Base-by-base conservation (phyloP, 2,888 invertebrate genomes). In the Osmoderma eremita region DNA sequence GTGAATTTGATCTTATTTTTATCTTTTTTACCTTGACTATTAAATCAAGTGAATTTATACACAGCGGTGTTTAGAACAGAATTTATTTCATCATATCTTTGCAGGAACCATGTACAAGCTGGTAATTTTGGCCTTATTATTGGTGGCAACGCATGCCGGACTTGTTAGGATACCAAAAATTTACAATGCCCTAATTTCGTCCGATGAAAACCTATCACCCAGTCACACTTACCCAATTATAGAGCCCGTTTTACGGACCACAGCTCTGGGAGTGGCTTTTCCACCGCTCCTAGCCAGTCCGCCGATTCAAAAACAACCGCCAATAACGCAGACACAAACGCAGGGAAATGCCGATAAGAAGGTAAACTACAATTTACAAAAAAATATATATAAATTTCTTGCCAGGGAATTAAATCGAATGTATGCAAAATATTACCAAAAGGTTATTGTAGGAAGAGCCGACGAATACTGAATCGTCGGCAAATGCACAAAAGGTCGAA, bases 101-200 rank as follows among this genome's bases (percentile, higher is more conserved):
- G 42, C 51, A 72, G 70, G 45, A 54, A 73, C 66, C 72, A 74
- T 74, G 74, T 58, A 68, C 69, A 73, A 70, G 70, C 72, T 74
- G 67, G 69, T 73, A 36, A 67, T 74, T 51, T 56, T 72, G 53
- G 36, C 68, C 12, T 42, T 69, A 22, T 42, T 73, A 12, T 30
- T 71, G n/a, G 58, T 83, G 17, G 53, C 82, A 1, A 74, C 77
- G 18, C 74, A 76, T 48, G 81, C 81, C 20, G 84, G 85, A 2
- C 84, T 88, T 0, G 85, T 88, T 24, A 86, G 89, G 69, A 85
- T 90, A 0, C 92, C 92, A 0, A 90, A 90, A 79, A 90, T 92
- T 36, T 92, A 92, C 84, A 92, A 92, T 79, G 91, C 92, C 0
- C 85, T 92, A 65, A 91, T 92, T 78, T 91, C 91, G 2, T 90